These are phyloP conservation scores for Hedya salicella DNA, from an alignment of 2,888 invertebrate species.

Conservation along the genomic window DNA sequence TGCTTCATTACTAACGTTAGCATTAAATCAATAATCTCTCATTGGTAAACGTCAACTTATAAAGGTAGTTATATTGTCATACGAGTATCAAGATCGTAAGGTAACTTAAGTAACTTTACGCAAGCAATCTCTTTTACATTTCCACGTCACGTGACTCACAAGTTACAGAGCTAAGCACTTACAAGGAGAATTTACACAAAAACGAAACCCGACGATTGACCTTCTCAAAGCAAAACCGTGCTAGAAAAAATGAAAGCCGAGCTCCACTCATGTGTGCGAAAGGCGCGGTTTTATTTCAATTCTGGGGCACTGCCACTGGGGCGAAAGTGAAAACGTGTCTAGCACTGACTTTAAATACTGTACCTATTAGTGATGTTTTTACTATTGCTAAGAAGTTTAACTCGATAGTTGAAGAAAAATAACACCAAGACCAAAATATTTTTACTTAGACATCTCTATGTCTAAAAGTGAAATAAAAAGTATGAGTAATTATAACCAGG, in stretches of 20 bases:
- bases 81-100: background rate
- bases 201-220: slow-evolving; percentile 51
- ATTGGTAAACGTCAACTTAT: too few relatives aligned
- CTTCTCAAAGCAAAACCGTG: slow-evolving; percentile 52
- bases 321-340: slow-evolving; percentile 79
- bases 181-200: slow-evolving; percentile 43
- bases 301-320: slow-evolving; percentile 48
- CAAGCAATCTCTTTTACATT: background rate
- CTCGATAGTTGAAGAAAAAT: too few relatives aligned
- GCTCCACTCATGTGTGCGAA: slow-evolving; percentile 44
- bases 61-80: too few relatives aligned
- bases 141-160: slow-evolving; percentile 1
- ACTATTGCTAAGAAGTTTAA: background rate
- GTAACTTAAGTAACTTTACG: background rate
- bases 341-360: slow-evolving; percentile 48
- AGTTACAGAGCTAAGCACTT: slow-evolving; percentile 29
- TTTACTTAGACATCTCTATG: too few relatives aligned
- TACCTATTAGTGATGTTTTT: slow-evolving; percentile 36
- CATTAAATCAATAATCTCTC: background rate
- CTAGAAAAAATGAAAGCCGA: slow-evolving; percentile 53
- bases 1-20: too few relatives aligned
- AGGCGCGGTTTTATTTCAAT: slow-evolving; percentile 44
- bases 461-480: too few relatives aligned
- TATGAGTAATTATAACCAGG: too few relatives aligned
- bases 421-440: too few relatives aligned